Conservation (phyloP, 2,113 vertebrate species). For the Indri indri region DNA sequence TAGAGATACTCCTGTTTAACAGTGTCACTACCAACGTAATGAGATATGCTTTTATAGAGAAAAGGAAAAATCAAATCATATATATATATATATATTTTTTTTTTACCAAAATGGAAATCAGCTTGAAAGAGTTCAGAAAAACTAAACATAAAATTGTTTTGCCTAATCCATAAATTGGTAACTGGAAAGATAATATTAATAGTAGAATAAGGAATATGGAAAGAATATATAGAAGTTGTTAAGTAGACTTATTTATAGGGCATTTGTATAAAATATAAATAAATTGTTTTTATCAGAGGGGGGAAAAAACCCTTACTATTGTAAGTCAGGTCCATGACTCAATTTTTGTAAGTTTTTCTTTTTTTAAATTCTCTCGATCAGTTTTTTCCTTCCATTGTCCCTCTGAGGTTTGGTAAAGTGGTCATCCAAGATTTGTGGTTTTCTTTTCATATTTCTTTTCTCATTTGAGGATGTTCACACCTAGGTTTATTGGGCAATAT, state of each 20-base stretch:
- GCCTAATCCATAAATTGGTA: background rate
- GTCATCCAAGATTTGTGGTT: conserved; percentile 35
- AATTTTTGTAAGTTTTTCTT: background rate
- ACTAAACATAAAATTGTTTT: background rate
- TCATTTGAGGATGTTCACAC: background rate
- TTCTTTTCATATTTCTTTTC: conserved; percentile 38
- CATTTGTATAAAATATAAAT: conserved; percentile 16
- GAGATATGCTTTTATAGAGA: background rate
- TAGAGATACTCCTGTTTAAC: background rate
- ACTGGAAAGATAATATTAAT: background rate
- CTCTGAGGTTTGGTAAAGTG: conserved; percentile 46
- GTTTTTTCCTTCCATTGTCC: conserved; percentile 13
- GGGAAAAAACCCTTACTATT: background rate
- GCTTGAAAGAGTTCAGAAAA: background rate
- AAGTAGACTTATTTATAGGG: background rate
- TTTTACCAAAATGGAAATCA: conserved; percentile 12
- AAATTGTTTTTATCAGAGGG: background rate
- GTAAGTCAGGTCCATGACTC: background rate
- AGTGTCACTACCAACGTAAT: background rate
- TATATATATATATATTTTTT: background rate
- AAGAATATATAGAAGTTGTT: background rate
- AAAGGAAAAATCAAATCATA: background rate
- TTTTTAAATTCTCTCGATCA: background rate
- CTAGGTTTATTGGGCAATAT: conserved; percentile 24
- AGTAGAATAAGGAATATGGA: background rate